Evolutionary conservation across 2,888 invertebrate species (phyloP), one percentile per base, ranked within the genome.

Genomic region (Anaspis maculata): DNA sequence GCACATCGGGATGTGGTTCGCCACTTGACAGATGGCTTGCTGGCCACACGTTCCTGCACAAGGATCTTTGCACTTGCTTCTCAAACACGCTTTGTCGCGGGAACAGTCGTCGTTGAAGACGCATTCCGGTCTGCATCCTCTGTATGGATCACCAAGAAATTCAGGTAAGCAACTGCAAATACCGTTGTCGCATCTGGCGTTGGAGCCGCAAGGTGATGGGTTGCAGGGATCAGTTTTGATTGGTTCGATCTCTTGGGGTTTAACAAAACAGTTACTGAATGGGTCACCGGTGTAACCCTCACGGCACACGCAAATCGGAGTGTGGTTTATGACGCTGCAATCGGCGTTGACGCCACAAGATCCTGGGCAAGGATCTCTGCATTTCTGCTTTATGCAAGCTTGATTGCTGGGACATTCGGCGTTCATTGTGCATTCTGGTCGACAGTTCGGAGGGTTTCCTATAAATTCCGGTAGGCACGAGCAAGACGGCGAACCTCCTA

Each of bases 101-200:
- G 77, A 68, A 52, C 89, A 90, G 52, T 89, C 89, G 16, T 81
- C 79, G 57, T 89, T 89, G 28, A 77, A 79, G 3, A 87, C 80
- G 59, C 89, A 89, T 68, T 89, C 88, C 2, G 88, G 88, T 48
- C 84, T 73, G 59, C 89, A 90, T 38, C 85, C 83, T 2, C 79
- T 77, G 56, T 88, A 87, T 1, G 91, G 90, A 67, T 91, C 88
- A 22, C 91, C 91, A 48, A 79, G 81, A 61, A 87, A 89, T 57
- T 84, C 85, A 6, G 82, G 76, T 33, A 83, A 63, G 57, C 91
- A 91, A 7, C 76, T 73, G 56, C 91, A 91, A 10, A 88, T 82
- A 29, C 87, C 89, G 12, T 81, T 82, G 59, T 83, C 83, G 48
- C 79, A 74, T 63, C 84, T 54, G 7, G 91, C 79, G 61, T 90